Evolutionary conservation across 2,113 vertebrate species (phyloP).

Genomic region (Anhinga rufa): DNA sequence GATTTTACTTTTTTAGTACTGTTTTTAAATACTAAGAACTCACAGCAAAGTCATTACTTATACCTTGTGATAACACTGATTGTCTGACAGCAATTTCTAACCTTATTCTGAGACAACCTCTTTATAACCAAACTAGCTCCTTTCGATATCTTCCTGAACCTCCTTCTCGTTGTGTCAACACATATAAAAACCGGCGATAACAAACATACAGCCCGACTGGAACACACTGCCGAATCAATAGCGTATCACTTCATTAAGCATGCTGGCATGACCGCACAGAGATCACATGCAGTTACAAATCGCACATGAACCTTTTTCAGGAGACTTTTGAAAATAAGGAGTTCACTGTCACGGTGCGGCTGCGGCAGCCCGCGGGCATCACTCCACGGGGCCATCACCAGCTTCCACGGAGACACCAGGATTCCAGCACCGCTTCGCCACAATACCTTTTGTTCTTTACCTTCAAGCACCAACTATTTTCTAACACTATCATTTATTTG

Average conservation of each 20-base stretch:
- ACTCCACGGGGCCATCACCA: background rate
- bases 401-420: too few species aligned
- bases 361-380: background rate
- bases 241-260: background rate
- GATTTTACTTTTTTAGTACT: background rate
- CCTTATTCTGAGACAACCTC: background rate
- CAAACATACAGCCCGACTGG: background rate
- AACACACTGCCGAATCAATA: background rate
- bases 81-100: background rate
- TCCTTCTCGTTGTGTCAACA: background rate
- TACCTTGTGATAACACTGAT: background rate
- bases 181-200: background rate
- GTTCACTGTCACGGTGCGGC: rapidly evolving
- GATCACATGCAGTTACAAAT: background rate
- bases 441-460: background rate
- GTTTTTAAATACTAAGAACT: background rate
- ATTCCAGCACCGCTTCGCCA: background rate
- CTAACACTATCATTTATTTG: too few species aligned
- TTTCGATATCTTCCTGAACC: background rate
- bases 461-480: too few species aligned
- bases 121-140: background rate
- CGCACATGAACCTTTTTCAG: background rate
- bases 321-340: background rate
- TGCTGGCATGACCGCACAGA: background rate
- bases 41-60: background rate